These are phyloP conservation scores for Psilopogon haemacephalus DNA, from an alignment of 2,113 vertebrate species.

Conservation along the genomic window DNA sequence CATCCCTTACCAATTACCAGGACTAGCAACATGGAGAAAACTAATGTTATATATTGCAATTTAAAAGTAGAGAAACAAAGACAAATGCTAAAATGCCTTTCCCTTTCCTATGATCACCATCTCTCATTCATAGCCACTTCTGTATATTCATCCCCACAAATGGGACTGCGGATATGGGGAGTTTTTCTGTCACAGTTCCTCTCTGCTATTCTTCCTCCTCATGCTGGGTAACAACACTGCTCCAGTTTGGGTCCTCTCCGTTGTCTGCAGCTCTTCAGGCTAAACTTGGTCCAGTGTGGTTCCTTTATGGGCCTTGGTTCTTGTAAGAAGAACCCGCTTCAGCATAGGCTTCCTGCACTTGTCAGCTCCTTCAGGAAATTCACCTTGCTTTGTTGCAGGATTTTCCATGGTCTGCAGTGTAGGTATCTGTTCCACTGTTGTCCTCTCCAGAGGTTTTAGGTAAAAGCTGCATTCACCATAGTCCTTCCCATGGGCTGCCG, in stretches of 20 bases:
- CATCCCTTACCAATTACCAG: neutral
- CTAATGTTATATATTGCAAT: neutral
- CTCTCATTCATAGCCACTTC: neutral
- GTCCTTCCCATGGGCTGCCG: neutral
- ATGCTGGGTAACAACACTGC: neutral
- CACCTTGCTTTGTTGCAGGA: neutral
- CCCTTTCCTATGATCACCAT: neutral
- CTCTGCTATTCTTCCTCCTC: neutral
- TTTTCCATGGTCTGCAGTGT: neutral
- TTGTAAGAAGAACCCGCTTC: neutral
- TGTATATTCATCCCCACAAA: neutral
- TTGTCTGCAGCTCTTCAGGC: neutral
- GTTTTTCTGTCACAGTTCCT: accelerated
- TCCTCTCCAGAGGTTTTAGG: neutral
- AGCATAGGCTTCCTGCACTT: accelerated
- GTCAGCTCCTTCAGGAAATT: neutral
- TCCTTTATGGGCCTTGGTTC: neutral
- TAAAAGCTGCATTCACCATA: neutral
- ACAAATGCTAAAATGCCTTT: neutral
- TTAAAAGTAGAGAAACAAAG: neutral
- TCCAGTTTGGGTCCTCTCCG: neutral
- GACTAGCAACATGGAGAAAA: neutral
- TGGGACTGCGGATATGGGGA: accelerated
- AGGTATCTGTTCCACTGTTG: neutral
- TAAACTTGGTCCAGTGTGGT: neutral